phyloP scores from a whole-genome alignment of 2,113 vertebrate species.

The Lates calcarifer region DNA sequence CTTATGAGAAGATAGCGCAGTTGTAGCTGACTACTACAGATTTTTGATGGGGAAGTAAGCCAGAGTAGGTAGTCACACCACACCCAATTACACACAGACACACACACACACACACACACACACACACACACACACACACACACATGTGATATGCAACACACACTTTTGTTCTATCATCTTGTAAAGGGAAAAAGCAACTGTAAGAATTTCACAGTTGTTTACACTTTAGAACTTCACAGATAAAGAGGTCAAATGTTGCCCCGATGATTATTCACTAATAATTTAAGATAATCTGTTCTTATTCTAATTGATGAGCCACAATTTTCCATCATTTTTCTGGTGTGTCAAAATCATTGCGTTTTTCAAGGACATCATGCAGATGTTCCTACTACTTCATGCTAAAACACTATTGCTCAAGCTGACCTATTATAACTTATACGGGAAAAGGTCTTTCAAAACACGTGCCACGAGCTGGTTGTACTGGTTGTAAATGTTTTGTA shows the following conservation, averaged over 20 bases:
- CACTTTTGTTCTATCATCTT: constrained; percentile 29
- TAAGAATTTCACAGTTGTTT: background rate
- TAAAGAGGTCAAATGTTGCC: background rate
- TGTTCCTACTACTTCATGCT: constrained; percentile 8
- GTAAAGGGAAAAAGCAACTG: background rate
- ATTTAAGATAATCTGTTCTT: background rate
- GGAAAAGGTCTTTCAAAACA: constrained; percentile 73
- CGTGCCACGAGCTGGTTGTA: too few species aligned
- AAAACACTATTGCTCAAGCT: constrained; percentile 44
- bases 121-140: constrained; percentile 26
- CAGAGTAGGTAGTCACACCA: constrained; percentile 31
- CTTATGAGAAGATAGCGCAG: constrained; percentile 17
- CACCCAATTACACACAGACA: constrained; percentile 58
- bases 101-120: constrained; percentile 26
- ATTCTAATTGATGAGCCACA: background rate
- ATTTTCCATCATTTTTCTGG: constrained; percentile 4
- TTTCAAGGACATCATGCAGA: background rate
- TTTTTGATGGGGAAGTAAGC: constrained; percentile 74
- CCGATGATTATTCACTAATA: background rate
- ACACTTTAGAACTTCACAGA: background rate
- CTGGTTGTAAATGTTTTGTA: constrained; percentile 47
- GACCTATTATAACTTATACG: constrained; percentile 26
- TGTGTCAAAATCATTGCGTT: background rate
- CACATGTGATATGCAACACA: constrained; percentile 14
- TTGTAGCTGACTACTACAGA: constrained; percentile 44